phyloP scores from a whole-genome alignment of 2,888 invertebrate species.

The Chironomus riparius region DNA sequence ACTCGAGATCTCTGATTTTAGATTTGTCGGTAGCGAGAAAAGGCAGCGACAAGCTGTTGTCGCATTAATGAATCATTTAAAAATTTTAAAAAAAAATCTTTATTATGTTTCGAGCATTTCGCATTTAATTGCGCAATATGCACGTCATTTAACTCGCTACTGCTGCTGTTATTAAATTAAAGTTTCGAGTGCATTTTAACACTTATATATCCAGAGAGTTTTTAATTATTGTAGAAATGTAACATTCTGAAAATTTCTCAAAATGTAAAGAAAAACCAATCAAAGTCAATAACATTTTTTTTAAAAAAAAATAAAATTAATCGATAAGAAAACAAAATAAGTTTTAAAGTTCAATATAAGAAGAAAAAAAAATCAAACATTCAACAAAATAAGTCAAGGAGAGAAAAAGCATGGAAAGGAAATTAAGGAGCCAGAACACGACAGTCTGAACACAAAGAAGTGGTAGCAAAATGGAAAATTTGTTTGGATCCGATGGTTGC shows the following conservation, averaged over 20 bases:
- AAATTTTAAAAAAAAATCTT: neutral
- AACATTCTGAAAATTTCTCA: too few relatives aligned
- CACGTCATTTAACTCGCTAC: neutral
- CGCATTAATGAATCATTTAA: neutral
- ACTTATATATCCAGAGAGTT: too few relatives aligned
- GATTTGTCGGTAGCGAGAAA: neutral
- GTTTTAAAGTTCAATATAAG: too few relatives aligned
- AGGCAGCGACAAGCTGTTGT: neutral
- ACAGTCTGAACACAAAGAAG: neutral
- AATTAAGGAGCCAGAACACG: neutral
- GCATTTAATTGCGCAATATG: neutral
- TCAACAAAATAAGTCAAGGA: too few relatives aligned
- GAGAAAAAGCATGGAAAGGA: neutral
- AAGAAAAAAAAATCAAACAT: too few relatives aligned
- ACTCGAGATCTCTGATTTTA: neutral
- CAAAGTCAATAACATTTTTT: too few relatives aligned
- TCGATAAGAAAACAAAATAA: too few relatives aligned
- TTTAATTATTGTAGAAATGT: too few relatives aligned
- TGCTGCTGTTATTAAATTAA: too few relatives aligned
- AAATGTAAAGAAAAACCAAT: too few relatives aligned
- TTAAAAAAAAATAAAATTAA: too few relatives aligned
- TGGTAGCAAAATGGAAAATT: neutral
- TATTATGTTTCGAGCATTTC: neutral
- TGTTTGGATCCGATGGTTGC: neutral
- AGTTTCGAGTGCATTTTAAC: too few relatives aligned